Evolutionary conservation across 2,888 invertebrate genomes (phyloP).

Genomic region (Stenoptilia bipunctidactyla): DNA sequence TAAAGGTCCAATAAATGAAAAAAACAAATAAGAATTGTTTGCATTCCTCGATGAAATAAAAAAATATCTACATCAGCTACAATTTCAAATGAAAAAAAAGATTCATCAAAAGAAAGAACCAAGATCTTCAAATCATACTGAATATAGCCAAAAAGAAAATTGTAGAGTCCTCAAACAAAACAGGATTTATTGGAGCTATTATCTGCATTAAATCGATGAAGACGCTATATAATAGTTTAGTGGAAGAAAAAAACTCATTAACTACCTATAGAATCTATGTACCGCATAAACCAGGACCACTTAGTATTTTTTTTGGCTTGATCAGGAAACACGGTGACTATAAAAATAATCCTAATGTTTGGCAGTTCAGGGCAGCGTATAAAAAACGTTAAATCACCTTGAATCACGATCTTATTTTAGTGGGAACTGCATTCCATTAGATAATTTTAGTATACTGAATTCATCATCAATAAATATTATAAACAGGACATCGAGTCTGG

Average conservation of each 20-base stretch:
- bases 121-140: not conserved
- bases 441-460: conserved; percentile 14
- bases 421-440: conserved; percentile 17
- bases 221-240: conserved; percentile 4
- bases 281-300: conserved; percentile 9
- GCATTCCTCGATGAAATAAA: conserved; percentile 6
- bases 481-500: not conserved
- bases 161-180: conserved; percentile 7
- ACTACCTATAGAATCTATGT: conserved; percentile 6
- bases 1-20: conserved; percentile 4
- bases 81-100: not conserved
- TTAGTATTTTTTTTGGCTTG: conserved; percentile 8
- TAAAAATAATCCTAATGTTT: conserved; percentile 9
- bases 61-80: not conserved
- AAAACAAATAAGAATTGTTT: conserved; percentile 4
- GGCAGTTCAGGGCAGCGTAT: conserved; percentile 5
- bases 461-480: no score
- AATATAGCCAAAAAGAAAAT: conserved; percentile 6
- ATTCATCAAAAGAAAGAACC: not conserved
- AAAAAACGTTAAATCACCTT: conserved; percentile 6
- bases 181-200: conserved; percentile 10
- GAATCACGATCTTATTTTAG: conserved; percentile 7
- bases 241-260: conserved; percentile 1
- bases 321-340: conserved; percentile 8
- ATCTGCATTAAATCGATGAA: conserved; percentile 9